phyloP scores from a whole-genome alignment of 2,113 vertebrate genomes.

The Anoplopoma fimbria region DNA sequence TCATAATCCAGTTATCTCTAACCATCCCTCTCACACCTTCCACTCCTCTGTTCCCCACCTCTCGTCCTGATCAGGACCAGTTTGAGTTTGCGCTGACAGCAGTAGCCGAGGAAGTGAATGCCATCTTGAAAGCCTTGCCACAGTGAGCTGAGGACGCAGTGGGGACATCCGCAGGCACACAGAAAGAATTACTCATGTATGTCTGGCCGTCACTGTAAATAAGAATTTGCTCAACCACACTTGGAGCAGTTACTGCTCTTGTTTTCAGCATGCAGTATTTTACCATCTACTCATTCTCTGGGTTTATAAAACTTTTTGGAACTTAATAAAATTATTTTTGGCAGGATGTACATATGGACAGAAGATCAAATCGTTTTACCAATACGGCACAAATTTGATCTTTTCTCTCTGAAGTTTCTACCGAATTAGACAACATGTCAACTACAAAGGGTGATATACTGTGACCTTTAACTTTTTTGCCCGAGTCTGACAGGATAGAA shows the following conservation, averaged over 20 bases:
- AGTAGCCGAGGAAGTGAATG: constrained; percentile 97
- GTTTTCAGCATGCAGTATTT: constrained; percentile 57
- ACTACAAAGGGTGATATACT: constrained; percentile 1
- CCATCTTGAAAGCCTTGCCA: constrained; percentile 96
- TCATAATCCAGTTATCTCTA: neutral
- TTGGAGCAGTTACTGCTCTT: constrained; percentile 39
- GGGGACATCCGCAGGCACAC: constrained; percentile 35
- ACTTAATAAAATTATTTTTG: neutral
- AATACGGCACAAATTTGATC: constrained; percentile 20
- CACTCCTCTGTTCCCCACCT: neutral
- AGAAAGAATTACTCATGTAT: constrained; percentile 20
- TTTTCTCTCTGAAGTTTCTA: neutral
- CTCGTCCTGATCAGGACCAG: constrained; percentile 88
- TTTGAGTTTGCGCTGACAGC: constrained; percentile 97
- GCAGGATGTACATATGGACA: constrained; percentile 19
- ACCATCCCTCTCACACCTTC: neutral
- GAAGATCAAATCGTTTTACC: neutral
- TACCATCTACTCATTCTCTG: constrained; percentile 16
- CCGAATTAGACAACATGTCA: constrained; percentile 20
- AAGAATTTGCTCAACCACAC: constrained; percentile 47
- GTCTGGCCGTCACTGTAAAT: constrained; percentile 59
- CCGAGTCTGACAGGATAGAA: constrained; percentile 3
- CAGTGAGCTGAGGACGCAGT: constrained; percentile 83
- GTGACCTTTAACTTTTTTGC: constrained; percentile 28
- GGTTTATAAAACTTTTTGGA: constrained; percentile 20